A percentile compares a stretch with the other conserved stretches of the same genome.
Conservation (phyloP, 2,888 invertebrate genomes). For the Phragmatobia fuliginosa region DNA sequence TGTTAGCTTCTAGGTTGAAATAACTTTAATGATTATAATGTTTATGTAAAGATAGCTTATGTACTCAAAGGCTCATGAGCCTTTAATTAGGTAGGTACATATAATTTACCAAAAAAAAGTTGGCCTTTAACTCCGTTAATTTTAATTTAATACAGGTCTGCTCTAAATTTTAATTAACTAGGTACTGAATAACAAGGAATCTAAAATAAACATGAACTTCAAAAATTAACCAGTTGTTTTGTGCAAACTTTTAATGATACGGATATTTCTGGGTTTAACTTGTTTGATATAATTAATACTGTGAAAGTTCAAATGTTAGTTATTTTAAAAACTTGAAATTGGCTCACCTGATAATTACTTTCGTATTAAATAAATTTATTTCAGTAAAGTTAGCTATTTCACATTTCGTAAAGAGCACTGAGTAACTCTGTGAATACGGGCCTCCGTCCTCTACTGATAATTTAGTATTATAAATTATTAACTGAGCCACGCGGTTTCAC, state of each 20-base stretch:
- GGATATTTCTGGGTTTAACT: slow-evolving; percentile 9
- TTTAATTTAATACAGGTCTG: not conserved
- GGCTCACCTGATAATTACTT: not conserved
- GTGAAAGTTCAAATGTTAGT: slow-evolving; percentile 20
- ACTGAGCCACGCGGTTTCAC: too few relatives aligned
- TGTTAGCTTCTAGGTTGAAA: too few relatives aligned
- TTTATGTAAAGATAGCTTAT: not conserved
- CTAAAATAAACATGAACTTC: slow-evolving; percentile 24
- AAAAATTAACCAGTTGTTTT: slow-evolving; percentile 19
- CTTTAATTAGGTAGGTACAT: not conserved
- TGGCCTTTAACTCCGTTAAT: not conserved
- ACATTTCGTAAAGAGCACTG: not conserved
- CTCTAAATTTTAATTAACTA: not conserved
- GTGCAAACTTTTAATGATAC: slow-evolving; percentile 33
- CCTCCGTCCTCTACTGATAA: not conserved
- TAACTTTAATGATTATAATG: too few relatives aligned
- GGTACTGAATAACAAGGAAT: slow-evolving; percentile 4
- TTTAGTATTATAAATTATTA: too few relatives aligned
- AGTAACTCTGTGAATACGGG: not conserved
- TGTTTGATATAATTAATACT: slow-evolving; percentile 7
- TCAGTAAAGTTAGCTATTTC: not conserved
- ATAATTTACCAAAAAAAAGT: too few relatives aligned
- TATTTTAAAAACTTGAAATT: not conserved
- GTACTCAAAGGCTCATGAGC: too few relatives aligned
- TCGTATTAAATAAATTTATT: not conserved